phyloP scores from a whole-genome alignment of 2,888 invertebrate species.

The Pandemis heparana region DNA sequence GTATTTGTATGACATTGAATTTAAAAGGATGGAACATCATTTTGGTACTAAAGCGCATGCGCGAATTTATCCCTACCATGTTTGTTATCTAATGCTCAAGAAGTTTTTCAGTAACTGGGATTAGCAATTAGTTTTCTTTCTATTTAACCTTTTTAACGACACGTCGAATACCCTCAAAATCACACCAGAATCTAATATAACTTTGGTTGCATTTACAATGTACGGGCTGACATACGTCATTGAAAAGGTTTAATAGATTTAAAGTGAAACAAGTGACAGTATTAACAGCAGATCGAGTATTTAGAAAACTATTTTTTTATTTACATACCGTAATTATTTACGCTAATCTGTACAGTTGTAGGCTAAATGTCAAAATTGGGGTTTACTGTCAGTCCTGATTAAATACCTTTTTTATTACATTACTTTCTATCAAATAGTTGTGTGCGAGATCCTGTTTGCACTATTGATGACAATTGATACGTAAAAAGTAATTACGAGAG shows the following conservation, averaged over 20 bases:
- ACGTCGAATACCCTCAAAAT: too few species aligned
- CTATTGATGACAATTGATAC: background rate
- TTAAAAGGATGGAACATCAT: too few species aligned
- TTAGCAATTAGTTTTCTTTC: background rate
- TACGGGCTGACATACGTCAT: too few species aligned
- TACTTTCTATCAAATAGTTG: background rate
- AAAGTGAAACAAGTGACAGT: background rate
- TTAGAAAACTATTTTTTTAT: conserved; percentile 51
- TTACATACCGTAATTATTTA: conserved; percentile 51
- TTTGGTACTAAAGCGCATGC: too few species aligned
- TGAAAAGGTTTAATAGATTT: too few species aligned
- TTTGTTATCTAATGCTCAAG: too few species aligned
- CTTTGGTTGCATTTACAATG: too few species aligned
- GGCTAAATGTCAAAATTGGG: conserved; percentile 45
- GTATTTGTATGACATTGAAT: too few species aligned
- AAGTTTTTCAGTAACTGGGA: too few species aligned
- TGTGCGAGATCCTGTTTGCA: background rate
- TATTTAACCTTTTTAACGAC: too few species aligned
- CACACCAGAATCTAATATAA: too few species aligned
- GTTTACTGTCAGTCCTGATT: conserved; percentile 44
- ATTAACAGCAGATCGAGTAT: conserved; percentile 28
- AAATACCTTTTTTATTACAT: background rate
- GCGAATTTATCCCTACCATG: too few species aligned
- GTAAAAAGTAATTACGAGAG: background rate
- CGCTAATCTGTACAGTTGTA: conserved; percentile 49